These are phyloP conservation scores for Tragelaphus imberbis DNA, from an alignment of 2,113 vertebrate species.

Conservation along the genomic window DNA sequence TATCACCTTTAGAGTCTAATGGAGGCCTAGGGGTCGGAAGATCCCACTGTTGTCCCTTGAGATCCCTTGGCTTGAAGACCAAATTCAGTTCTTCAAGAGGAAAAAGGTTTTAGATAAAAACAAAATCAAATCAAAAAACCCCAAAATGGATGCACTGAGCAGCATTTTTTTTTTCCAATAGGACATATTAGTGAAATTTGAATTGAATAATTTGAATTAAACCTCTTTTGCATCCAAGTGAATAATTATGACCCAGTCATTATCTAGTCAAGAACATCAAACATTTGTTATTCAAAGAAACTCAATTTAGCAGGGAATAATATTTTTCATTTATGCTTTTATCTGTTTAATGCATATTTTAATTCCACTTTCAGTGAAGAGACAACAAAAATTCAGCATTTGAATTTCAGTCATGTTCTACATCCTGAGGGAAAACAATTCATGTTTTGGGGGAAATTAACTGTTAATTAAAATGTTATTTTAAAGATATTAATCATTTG, in stretches of 20 bases:
- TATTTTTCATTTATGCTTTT: constrained; percentile 67
- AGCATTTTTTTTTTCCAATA: not conserved
- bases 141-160: not conserved
- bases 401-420: constrained; percentile 68
- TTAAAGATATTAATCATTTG: constrained; percentile 68
- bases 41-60: not conserved
- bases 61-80: not conserved
- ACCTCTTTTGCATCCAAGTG: constrained; percentile 59
- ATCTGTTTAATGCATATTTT: constrained; percentile 60
- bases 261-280: constrained; percentile 63
- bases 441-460: constrained; percentile 60
- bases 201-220: constrained; percentile 59
- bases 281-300: constrained; percentile 71
- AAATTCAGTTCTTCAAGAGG: constrained; percentile 30
- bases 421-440: constrained; percentile 58
- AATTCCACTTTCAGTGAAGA: constrained; percentile 52
- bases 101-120: constrained; percentile 36
- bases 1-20: not conserved
- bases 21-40: not conserved
- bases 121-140: not conserved
- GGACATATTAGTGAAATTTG: constrained; percentile 41
- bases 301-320: constrained; percentile 60
- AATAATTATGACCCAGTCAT: constrained; percentile 62
- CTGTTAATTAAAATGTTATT: constrained; percentile 70
- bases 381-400: constrained; percentile 55